Evolutionary conservation across 2,113 vertebrate species (phyloP), one percentile per base, ranked within the genome.

Genomic region (Triplophysa dalaica): DNA sequence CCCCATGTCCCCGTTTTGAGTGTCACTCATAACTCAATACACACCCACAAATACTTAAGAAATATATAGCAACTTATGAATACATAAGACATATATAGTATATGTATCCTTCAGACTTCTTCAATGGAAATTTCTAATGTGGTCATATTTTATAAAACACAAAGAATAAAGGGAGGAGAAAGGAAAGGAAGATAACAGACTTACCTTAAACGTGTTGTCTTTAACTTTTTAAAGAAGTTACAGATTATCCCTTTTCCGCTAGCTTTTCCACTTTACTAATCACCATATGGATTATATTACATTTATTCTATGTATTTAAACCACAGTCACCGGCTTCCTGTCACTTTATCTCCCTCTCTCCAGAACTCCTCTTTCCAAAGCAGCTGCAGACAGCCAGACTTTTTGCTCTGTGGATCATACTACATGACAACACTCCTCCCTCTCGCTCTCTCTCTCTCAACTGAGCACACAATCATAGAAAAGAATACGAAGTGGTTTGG

Each of bases 31-130:
- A 69, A 67, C 54, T 69, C 63, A 85, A 86, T 89, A 87, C 89
- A 87, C 85, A 86, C 88, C 86, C 68, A 54, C 75, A 86, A 24
- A 24, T 89, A 84, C 60, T 70, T 84, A 83, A 78, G 86, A 86
- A 87, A 89, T 87, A 89, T 87, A 89, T 83, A 88, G 86, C 54
- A 86, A 87, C 69, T 79, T 80, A 87, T 86, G 82, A 87, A 89
- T 78, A 52, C 84, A 78, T 48, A 8, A 64, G 75, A 85, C 88
- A 88, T 81, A 87, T 89, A 90, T 87, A 89, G 85, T 83, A 54
- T 75, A 41, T 58, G 75, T 61, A 69, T 56, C 9, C 21, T 79
- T 68, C 69, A 75, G 26, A 63, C 58, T 52, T 67, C 6, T 33
- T 78, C 52, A 29, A 72, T 62, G 38, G 70, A 54, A 63, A 73